Evolutionary conservation across 2,797 vertebrate species (phyloP).

Genomic region (Sebastes hubbsi): DNA sequence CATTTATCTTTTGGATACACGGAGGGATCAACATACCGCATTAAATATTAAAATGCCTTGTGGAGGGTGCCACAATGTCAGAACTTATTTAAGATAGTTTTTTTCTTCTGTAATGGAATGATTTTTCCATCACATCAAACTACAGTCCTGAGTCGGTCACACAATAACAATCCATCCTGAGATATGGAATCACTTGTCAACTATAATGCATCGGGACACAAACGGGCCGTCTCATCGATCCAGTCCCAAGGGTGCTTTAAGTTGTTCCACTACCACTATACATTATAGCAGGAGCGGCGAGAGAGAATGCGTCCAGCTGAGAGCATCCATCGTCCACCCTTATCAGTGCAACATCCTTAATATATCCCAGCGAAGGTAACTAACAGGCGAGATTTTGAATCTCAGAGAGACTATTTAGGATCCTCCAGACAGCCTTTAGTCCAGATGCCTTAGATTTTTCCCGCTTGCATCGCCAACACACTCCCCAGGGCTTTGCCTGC

Average conservation of each 20-base stretch:
- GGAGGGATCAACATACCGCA: background rate
- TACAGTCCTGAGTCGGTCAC: background rate
- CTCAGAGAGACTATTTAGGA: constrained; percentile 28
- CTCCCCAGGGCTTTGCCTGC: constrained; percentile 38
- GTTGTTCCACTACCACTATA: constrained; percentile 27
- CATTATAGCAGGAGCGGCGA: background rate
- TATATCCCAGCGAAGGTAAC: constrained; percentile 38
- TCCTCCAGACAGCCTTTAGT: constrained; percentile 37
- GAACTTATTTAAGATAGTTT: constrained; percentile 4
- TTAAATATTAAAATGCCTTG: background rate
- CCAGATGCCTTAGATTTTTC: constrained; percentile 29
- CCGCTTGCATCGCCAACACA: constrained; percentile 29
- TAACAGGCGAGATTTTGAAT: constrained; percentile 36
- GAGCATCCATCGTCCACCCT: constrained; percentile 3
- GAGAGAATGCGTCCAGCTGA: background rate
- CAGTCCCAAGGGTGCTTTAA: constrained; percentile 49
- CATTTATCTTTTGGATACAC: background rate
- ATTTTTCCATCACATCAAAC: constrained; percentile 25
- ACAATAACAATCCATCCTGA: constrained; percentile 53
- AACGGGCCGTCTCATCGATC: constrained; percentile 57
- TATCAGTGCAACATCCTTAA: constrained; percentile 33
- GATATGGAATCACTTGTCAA: constrained; percentile 57
- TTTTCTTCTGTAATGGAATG: constrained; percentile 7
- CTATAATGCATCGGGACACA: constrained; percentile 58
- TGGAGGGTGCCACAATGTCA: constrained; percentile 1